Base-by-base conservation (phyloP, 1,140 invertebrate genomes). In the Drosophila lowei region DNA sequence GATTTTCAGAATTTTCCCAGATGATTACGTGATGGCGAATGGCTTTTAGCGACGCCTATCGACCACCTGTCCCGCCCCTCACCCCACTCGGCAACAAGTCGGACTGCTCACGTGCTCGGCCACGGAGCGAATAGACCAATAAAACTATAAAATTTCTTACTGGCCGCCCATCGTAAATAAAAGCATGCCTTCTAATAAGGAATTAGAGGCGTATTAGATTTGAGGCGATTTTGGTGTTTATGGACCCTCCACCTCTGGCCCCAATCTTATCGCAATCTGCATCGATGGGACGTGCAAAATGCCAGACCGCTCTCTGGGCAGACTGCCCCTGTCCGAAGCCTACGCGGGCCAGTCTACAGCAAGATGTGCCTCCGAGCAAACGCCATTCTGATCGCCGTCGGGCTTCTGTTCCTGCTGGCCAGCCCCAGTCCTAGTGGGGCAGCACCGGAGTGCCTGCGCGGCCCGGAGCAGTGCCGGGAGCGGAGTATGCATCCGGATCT, bases 401-500 rank as follows among this genome's bases (percentile, higher is more conserved):
- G 46, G 15, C 41, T 80, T 13, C 41, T 80, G 13, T 30, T 28
- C 44, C 64, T 76, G 54, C 59, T 83, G 16, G 47, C 47, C 42
- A 25, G 44, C 50, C 28, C 46, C 60, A 21, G 54, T 16, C 28
- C 46, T 57, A 21, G 54, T 21, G 58, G 21, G 57, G 53, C 83
- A 6, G 83, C 78, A 8, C 84, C 83, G 3, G 72, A 89, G 34
- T 89, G 84, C 25, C 46, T 53, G 0, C 79, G 71, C n/a, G 65
- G 30, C 16, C 6, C 58, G 18, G 85, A 89, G 41, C 42, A 84
- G 8, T 89, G 84, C 18, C 52, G 55, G 38, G 84, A 89, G 55
- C 79, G 71, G 6, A 48, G n/a, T 0, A 89, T 89, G 84, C 84
- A 89, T 74, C 84, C 84, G 28, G 84, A 84, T 50, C 28, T 84